phyloP scores from a whole-genome alignment of 2,113 vertebrate species.

The Erpornis zantholeuca region DNA sequence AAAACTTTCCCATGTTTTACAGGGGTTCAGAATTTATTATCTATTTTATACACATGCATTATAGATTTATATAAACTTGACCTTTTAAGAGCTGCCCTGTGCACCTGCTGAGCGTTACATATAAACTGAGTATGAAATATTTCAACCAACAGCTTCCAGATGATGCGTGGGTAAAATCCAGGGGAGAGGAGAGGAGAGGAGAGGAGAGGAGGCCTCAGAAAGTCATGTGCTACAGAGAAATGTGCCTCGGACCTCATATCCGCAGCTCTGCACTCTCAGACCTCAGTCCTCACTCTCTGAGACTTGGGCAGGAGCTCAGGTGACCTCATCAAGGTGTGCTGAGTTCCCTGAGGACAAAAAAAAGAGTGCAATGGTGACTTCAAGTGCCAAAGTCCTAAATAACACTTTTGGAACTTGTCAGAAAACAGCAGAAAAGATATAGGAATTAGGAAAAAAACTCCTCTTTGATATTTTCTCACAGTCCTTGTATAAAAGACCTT shows the following conservation, averaged over 20 bases:
- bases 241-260: background rate
- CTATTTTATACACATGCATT: background rate
- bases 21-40: background rate
- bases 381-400: background rate
- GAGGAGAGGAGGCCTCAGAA: background rate
- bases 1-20: background rate
- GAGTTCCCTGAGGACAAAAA: background rate
- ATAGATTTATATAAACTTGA: background rate
- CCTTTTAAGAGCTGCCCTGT: background rate
- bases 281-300: fast-evolving
- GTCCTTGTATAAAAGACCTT: background rate
- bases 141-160: background rate
- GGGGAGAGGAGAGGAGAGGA: background rate
- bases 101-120: background rate
- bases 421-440: background rate
- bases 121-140: background rate
- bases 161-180: background rate
- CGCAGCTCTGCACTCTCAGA: background rate
- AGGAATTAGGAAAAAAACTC: background rate
- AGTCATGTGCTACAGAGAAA: background rate
- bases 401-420: background rate
- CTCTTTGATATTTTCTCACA: background rate
- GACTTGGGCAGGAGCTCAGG: background rate
- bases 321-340: background rate
- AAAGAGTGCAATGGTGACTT: background rate